phyloP scores from a whole-genome alignment of 2,888 invertebrate species.

The Falcaria lacertinaria region DNA sequence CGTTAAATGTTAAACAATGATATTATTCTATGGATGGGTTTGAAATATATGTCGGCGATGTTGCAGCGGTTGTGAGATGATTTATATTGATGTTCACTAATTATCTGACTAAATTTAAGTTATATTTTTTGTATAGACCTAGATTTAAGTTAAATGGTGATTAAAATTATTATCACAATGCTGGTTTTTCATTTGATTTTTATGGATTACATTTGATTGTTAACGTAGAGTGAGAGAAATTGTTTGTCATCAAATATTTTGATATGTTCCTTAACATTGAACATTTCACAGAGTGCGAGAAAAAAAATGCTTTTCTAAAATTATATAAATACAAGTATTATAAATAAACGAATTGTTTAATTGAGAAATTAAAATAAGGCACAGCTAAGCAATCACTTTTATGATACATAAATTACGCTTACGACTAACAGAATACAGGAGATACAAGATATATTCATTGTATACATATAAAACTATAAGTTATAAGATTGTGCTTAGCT shows the following conservation, averaged over 20 bases:
- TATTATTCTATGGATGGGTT: constrained; percentile 63
- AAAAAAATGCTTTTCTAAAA: no score
- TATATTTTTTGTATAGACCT: constrained; percentile 78
- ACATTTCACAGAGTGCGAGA: background rate
- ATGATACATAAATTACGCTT: background rate
- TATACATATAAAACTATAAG: no score
- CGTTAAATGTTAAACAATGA: constrained; percentile 53
- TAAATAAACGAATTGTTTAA: no score
- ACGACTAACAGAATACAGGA: background rate
- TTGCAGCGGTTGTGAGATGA: constrained; percentile 79
- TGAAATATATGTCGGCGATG: constrained; percentile 62
- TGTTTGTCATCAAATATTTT: no score
- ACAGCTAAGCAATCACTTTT: constrained; percentile 45
- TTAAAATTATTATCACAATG: constrained; percentile 69
- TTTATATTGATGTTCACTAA: constrained; percentile 77
- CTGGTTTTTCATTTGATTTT: constrained; percentile 7
- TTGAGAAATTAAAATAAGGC: constrained; percentile 25
- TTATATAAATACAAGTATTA: no score
- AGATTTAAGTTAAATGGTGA: constrained; percentile 70
- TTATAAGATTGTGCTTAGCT: constrained; percentile 17
- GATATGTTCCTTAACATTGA: no score
- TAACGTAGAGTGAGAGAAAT: no score
- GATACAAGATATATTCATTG: background rate
- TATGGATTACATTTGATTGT: no score
- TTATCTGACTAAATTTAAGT: constrained; percentile 76